A percentile compares a stretch with the other conserved stretches of the same genome.
These are phyloP conservation scores for Nomia melanderi DNA, from an alignment of 1,140 invertebrate species.

Conservation along the genomic window DNA sequence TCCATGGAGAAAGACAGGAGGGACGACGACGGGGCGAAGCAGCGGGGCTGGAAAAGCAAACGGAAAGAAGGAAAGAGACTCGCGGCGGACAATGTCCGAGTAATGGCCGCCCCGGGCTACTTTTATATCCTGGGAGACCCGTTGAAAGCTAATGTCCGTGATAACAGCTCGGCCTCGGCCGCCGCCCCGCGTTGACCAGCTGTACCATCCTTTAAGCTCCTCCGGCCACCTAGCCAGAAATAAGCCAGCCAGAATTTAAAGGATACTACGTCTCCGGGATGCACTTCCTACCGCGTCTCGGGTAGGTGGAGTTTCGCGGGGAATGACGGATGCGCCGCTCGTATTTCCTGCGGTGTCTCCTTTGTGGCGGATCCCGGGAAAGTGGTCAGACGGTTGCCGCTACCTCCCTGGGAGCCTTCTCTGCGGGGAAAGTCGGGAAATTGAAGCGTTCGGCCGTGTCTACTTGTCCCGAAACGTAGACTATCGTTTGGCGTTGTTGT, in stretches of 20 bases:
- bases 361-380: neutral
- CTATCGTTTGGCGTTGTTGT: too few relatives aligned
- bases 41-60: slow-evolving; percentile 45
- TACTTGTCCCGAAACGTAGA: too few relatives aligned
- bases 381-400: neutral
- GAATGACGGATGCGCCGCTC: slow-evolving; percentile 1
- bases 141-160: slow-evolving; percentile 78
- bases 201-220: slow-evolving; percentile 38
- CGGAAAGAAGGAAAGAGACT: slow-evolving; percentile 61
- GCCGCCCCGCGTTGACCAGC: slow-evolving; percentile 45
- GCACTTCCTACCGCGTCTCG: slow-evolving; percentile 35
- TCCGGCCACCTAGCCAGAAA: slow-evolving; percentile 3
- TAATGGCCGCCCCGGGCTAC: slow-evolving; percentile 78
- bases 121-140: slow-evolving; percentile 75
- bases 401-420: neutral
- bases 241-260: slow-evolving; percentile 31
- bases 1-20: slow-evolving; percentile 44
- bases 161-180: slow-evolving; percentile 74
- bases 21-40: slow-evolving; percentile 30
- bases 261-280: slow-evolving; percentile 28
- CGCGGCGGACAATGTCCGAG: slow-evolving; percentile 76
- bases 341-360: neutral
- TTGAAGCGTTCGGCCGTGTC: too few relatives aligned
- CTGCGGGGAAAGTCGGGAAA: too few relatives aligned
- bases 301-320: slow-evolving; percentile 19